Evolutionary conservation across 2,888 invertebrate species (phyloP).

Genomic region (Chloroclystis v-ata): DNA sequence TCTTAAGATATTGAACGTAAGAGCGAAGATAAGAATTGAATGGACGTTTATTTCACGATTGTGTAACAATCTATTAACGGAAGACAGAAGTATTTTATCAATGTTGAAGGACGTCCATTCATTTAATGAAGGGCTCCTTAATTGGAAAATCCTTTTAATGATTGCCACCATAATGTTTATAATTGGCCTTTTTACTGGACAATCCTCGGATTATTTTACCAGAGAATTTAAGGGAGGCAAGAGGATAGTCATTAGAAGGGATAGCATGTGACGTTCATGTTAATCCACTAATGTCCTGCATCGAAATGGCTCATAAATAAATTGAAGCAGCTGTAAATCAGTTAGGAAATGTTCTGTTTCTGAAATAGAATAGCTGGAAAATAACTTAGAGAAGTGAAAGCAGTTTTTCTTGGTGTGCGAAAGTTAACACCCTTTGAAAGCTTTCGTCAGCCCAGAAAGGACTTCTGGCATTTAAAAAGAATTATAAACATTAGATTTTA

Average conservation of each 20-base stretch:
- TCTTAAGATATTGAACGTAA: constrained; percentile 17
- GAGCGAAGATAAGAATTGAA: constrained; percentile 26
- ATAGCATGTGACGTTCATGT: constrained; percentile 32
- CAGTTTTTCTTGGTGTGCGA: background rate
- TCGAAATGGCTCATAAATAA: constrained; percentile 29
- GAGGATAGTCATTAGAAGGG: constrained; percentile 35
- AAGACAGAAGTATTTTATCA: constrained; percentile 52
- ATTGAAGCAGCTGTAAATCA: constrained; percentile 20
- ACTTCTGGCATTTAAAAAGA: background rate
- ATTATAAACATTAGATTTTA: no score
- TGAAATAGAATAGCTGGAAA: background rate
- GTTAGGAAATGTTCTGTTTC: background rate
- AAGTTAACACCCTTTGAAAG: no score
- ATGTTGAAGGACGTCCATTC: constrained; percentile 49
- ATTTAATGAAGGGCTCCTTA: constrained; percentile 53
- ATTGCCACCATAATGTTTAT: constrained; percentile 53
- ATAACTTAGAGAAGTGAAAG: background rate
- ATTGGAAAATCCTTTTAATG: constrained; percentile 63
- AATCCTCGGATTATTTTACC: constrained; percentile 49
- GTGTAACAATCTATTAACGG: constrained; percentile 43
- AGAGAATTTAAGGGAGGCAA: constrained; percentile 35
- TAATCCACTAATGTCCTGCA: constrained; percentile 25
- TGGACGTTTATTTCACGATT: constrained; percentile 27
- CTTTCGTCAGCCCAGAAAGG: background rate
- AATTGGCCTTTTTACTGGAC: constrained; percentile 59